phyloP scores from a whole-genome alignment of 2,888 invertebrate genomes.

The Cephalotes varians region DNA sequence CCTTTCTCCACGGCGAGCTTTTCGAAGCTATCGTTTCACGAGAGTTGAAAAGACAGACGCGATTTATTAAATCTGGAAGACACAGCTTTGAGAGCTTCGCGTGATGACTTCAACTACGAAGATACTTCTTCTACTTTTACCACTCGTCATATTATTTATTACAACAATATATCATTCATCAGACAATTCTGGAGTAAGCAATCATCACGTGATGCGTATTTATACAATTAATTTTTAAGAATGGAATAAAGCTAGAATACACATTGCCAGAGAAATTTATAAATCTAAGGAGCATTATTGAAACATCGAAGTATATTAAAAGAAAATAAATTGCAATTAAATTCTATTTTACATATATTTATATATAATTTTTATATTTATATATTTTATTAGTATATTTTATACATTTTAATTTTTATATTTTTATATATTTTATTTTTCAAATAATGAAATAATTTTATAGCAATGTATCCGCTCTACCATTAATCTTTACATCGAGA shows the following conservation, averaged over 20 bases:
- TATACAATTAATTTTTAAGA: background rate
- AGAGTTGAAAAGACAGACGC: background rate
- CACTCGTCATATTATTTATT: background rate
- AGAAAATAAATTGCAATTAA: background rate
- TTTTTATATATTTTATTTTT: background rate
- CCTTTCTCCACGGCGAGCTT: background rate
- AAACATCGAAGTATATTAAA: background rate
- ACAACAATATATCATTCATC: background rate
- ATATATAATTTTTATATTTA: background rate
- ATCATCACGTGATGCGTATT: background rate
- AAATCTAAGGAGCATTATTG: background rate
- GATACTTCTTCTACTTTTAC: constrained; percentile 4
- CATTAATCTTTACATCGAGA: background rate
- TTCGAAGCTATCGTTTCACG: background rate
- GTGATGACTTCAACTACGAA: constrained; percentile 6
- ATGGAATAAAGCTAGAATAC: background rate
- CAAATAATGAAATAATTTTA: constrained; percentile 33
- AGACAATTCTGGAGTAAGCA: constrained; percentile 12
- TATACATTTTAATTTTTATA: too few species aligned
- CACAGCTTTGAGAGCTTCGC: background rate
- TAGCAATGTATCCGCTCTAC: background rate
- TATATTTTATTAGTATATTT: too few species aligned
- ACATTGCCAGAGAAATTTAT: background rate
- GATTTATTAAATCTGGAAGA: constrained; percentile 3
- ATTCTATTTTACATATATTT: background rate